Evolutionary conservation across 2,113 vertebrate genomes (phyloP), one percentile per base, ranked within the genome.

Genomic region (Lota lota): DNA sequence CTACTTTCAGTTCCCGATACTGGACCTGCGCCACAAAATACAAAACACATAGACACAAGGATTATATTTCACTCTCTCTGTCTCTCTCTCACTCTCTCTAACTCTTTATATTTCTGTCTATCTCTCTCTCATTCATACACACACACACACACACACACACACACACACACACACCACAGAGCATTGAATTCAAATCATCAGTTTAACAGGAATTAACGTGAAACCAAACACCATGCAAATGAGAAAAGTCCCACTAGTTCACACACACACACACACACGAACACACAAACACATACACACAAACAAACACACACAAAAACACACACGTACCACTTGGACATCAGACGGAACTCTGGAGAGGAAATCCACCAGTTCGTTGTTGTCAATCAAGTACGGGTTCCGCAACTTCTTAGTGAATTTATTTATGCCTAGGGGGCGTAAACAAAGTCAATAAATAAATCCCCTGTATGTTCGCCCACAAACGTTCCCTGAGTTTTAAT

Each of bases 351-450:
- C 95, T 89, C 97, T 92, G 82, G 96, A 97, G 1, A 99, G 93
- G 70, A 99, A 99, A 91, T 99, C 95, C 16, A 98, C 90, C 17
- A 99, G 85, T 87, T 99, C 96, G 0, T 98, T 98, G 92, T 96
- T 98, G 77, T 96, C 94, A 54, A 98, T 95, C 76, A 89, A 87
- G 85, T 95, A 97, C 0, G 96, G 97, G 84, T 94, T 90, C 17
- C 95, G 91, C 68, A 98, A 94, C 88, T 97, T 99, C 91, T 97
- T 98, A 66, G 96, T 98, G 88, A 99, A 99, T 88, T 98, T 99
- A 83, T 96, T 97, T 78, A 99, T 94, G 69, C 96, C 96, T 99
- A 70, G 18, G 22, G 18, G 11, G 8, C 22, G 28, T 10, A 14
- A 14, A 14, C 10, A 47, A 47, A 10, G 40, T 47, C 40, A 47